Evolutionary conservation across 2,888 invertebrate genomes (phyloP).

Genomic region (Campaea margaritaria): DNA sequence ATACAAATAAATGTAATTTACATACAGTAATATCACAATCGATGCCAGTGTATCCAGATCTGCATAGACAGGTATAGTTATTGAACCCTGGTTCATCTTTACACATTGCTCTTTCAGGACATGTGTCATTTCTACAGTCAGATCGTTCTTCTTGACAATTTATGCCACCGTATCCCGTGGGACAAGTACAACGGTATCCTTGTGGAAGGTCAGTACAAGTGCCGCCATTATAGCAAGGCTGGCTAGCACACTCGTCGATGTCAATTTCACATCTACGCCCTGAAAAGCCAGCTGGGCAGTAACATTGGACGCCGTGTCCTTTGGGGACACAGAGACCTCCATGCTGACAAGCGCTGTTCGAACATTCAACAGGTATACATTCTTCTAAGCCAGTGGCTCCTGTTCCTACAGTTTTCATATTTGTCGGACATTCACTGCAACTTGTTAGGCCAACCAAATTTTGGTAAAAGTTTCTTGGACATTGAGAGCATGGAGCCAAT

Average conservation of each 20-base stretch:
- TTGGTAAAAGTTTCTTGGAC: slow-evolving; percentile 97
- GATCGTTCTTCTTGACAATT: slow-evolving; percentile 97
- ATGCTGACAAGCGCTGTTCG: slow-evolving; percentile 94
- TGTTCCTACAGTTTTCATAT: slow-evolving; percentile 92
- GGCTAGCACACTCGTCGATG: slow-evolving; percentile 97
- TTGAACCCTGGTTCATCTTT: slow-evolving; percentile 96
- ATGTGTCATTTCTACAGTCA: slow-evolving; percentile 95
- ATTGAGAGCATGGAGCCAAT: slow-evolving; percentile 96
- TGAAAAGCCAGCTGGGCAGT: slow-evolving; percentile 97
- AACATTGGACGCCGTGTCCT: slow-evolving; percentile 95
- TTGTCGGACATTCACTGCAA: slow-evolving; percentile 96
- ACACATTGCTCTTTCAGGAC: slow-evolving; percentile 98
- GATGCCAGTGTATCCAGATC: slow-evolving; percentile 96
- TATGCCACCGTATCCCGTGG: slow-evolving; percentile 94
- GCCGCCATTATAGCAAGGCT: slow-evolving; percentile 97
- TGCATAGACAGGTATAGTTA: slow-evolving; percentile 96
- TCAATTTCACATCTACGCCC: slow-evolving; percentile 97
- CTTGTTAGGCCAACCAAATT: slow-evolving; percentile 92
- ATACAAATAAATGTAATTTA: slow-evolving; percentile 29
- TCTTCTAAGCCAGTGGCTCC: slow-evolving; percentile 94
- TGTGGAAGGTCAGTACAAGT: slow-evolving; percentile 96
- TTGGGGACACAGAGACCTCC: slow-evolving; percentile 96
- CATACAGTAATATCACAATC: slow-evolving; percentile 95
- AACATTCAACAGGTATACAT: slow-evolving; percentile 94
- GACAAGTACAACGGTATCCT: slow-evolving; percentile 95